A percentile compares a stretch with the other conserved stretches of the same genome.
Evolutionary conservation across 2,888 invertebrate species (phyloP).

Genomic region (Tipula unca): DNA sequence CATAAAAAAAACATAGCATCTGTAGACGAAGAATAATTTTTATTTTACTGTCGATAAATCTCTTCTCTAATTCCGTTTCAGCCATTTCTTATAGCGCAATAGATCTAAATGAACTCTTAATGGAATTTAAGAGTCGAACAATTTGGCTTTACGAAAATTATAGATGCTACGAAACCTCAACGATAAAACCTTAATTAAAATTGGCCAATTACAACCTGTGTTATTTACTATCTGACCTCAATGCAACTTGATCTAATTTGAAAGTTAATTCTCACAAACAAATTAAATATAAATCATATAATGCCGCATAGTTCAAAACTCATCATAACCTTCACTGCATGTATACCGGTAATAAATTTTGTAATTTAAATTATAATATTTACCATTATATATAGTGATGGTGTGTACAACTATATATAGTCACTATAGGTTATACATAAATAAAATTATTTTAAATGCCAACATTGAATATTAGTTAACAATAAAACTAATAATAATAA

Average conservation of each 20-base stretch:
- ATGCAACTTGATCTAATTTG: not conserved
- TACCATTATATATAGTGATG: not conserved
- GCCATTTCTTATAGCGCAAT: no score
- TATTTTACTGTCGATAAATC: no score
- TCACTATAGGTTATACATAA: not conserved
- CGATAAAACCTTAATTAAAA: not conserved
- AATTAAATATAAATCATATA: not conserved
- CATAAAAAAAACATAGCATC: no score
- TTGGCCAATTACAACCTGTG: not conserved
- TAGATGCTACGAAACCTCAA: no score
- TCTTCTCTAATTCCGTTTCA: no score
- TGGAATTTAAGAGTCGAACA: no score
- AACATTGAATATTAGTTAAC: not conserved
- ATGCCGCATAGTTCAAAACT: not conserved
- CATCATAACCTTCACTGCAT: not conserved
- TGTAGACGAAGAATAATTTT: no score
- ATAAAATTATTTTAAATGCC: not conserved
- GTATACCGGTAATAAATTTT: not conserved
- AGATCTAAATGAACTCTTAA: no score
- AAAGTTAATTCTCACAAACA: not conserved
- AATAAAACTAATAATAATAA: not conserved
- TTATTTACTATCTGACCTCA: not conserved
- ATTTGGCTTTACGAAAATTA: no score
- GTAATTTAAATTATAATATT: not conserved
- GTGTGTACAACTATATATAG: not conserved